These are phyloP conservation scores for Chloroceryle amazona DNA, from an alignment of 2,797 vertebrate species.

Conservation along the genomic window DNA sequence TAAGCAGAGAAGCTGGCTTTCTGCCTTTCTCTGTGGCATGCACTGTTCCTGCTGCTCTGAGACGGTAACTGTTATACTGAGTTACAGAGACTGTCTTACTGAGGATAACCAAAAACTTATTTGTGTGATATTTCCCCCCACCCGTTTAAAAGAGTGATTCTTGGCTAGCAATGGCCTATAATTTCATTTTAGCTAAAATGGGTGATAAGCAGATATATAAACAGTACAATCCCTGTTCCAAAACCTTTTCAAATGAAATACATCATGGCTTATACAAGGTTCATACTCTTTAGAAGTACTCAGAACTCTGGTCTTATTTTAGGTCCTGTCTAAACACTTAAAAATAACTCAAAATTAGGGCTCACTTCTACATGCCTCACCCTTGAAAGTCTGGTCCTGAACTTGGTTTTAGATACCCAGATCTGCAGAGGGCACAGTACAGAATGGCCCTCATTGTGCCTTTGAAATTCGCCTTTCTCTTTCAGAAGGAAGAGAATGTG, in stretches of 20 bases:
- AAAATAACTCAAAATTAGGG: constrained; percentile 43
- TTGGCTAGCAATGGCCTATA: background rate
- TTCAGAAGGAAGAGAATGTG: background rate
- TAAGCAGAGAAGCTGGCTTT: background rate
- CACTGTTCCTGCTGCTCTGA: background rate
- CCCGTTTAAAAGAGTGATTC: background rate
- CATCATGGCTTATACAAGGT: constrained; percentile 10
- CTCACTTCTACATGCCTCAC: background rate
- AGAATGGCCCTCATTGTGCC: background rate
- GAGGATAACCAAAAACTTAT: background rate
- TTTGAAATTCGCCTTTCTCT: background rate
- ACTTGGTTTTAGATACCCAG: background rate
- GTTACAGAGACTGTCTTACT: background rate
- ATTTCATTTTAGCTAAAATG: constrained; percentile 16
- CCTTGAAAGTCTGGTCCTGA: background rate
- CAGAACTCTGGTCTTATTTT: constrained; percentile 34
- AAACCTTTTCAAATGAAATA: background rate
- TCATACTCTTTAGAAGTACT: constrained; percentile 28
- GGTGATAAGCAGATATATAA: background rate
- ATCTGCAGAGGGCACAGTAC: background rate
- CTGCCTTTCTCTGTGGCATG: background rate
- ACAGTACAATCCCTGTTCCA: constrained; percentile 12
- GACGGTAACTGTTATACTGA: background rate
- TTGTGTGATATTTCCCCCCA: background rate
- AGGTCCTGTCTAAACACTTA: constrained; percentile 38